phyloP scores from a whole-genome alignment of 1,140 invertebrate genomes.

The Drosophila orosa region DNA sequence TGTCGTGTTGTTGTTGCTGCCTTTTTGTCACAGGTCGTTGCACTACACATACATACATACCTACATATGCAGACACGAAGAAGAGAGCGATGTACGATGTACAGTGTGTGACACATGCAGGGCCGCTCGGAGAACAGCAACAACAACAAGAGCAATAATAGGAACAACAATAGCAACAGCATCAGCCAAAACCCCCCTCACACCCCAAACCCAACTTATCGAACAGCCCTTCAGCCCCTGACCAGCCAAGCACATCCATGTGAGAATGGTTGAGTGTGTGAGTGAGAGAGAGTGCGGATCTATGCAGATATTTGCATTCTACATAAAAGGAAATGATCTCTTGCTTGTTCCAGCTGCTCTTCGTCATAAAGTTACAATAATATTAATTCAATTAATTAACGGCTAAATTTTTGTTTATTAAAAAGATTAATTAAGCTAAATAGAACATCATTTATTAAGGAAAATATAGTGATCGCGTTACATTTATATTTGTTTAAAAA shows the following conservation, averaged over 20 bases:
- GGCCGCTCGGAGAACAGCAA: slow-evolving; percentile 56
- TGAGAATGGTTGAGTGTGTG: slow-evolving; percentile 5
- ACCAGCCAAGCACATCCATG: slow-evolving; percentile 21
- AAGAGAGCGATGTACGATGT: slow-evolving; percentile 36
- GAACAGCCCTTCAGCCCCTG: slow-evolving; percentile 13
- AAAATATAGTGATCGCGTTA: not conserved
- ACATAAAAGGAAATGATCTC: slow-evolving; percentile 3
- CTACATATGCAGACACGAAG: slow-evolving; percentile 13
- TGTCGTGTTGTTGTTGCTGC: slow-evolving; percentile 55
- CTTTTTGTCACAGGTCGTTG: slow-evolving; percentile 82
- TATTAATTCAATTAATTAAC: not conserved
- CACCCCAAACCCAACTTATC: not conserved
- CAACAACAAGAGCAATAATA: slow-evolving; percentile 26
- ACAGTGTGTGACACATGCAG: slow-evolving; percentile 73
- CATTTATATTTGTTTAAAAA: not conserved
- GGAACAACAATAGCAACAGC: slow-evolving; percentile 27
- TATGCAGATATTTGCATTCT: slow-evolving; percentile 11
- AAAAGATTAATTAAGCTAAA: not conserved
- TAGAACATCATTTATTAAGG: not conserved
- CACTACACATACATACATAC: slow-evolving; percentile 41
- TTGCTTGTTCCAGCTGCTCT: not conserved
- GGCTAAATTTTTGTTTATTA: not conserved
- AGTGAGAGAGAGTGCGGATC: slow-evolving; percentile 7
- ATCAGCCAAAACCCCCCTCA: slow-evolving; percentile 16
- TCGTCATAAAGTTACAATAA: not conserved